Base-by-base conservation (phyloP, 1,140 invertebrate genomes). In the Gerris buenoi region DNA sequence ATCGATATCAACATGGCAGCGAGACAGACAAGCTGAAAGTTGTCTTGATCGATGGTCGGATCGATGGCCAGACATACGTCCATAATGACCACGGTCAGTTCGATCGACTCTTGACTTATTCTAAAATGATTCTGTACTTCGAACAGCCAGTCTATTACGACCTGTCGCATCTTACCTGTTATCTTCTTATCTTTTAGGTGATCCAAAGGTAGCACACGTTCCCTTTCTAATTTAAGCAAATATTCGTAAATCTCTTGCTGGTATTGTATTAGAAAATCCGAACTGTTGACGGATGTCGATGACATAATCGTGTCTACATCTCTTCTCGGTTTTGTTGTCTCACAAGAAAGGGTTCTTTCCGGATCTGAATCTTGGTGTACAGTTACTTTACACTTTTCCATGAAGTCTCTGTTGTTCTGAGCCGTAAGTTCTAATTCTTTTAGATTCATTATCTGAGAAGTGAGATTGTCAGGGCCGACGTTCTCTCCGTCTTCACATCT, bases 131-230 rank as follows among this genome's bases (percentile, higher is more conserved):
- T 77, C 73, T 95, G 92, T 15, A 97, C 91, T 74, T 95, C 91
- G 23, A 94, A 86, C 25, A 97, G 78, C 95, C 95, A 98, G 76
- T 97, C 92, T 68, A 97, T 81, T 0, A 95, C 79, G 27, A 95
- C 87, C 3, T 85, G 79, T 68, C 68, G 15, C 66, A 66, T 69
- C 18, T 25, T 18, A 18, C 29, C 63, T 25, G 14, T 67, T 1
- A 69, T 26, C 25, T 33, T 25, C 27, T 61, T 14, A 13, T 46
- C 60, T 27, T 58, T 33, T 10, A 63, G n/a, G 26, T 64, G 27
- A 57, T 56, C 65, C 26, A 27, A 23, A 1, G 0, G 15, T 2
- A 69, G 29, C 66, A 67, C 70, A 62, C 69, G 67, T 69, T 69
- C 66, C 5, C n/a, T 27, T 67, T 67, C 66, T 13, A 56, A 14